Evolutionary conservation across 2,888 invertebrate species (phyloP), one percentile per base, ranked within the genome.

Genomic region (Chorisops tibialis): DNA sequence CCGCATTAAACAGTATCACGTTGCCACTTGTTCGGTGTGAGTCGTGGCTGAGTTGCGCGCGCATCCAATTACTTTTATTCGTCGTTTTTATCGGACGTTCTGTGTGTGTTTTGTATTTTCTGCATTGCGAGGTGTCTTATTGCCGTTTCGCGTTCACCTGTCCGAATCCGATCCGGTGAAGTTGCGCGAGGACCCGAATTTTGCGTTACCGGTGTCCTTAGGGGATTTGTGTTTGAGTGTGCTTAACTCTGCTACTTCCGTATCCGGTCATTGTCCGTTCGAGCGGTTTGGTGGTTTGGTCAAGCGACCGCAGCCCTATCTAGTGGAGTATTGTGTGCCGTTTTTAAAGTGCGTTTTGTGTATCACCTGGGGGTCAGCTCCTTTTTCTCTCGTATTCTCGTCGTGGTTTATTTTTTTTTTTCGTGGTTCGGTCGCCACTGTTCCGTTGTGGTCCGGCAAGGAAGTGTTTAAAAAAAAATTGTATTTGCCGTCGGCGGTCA

Each of bases 1-100:
- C 54, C 50, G 60, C 59, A 43, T 49, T 37, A 60, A 39, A 56
- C 65, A 65, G 65, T 65, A 62, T 65, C 49, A 47, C 62, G 43
- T 58, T 65, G 65, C 60, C 62, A 62, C 59, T 60, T 52, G 65
- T 56, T 50, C 54, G 60, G 62, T 62, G 50, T 60, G 51, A 60
- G 56, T 60, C 62, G 58, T 24, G 45, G 39, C 37, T 56, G 16
- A 39, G 47, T 60, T 58, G 60, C 60, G 62, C 62, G 65, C 54
- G 56, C 61, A 52, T 58, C 19, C 19, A 48, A 22, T 48, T 48
- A 38, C 14, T 61, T 54, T 37, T 48, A 48, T 61, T 61, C 48
- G 37, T 54, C 14, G 24, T 43, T 12, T 11, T n/a, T 5, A 38
- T 41, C 30, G 30, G 30, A 30, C 30, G 30, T 30, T 30, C 9